phyloP scores from a whole-genome alignment of 2,113 vertebrate genomes.

The Stigmatopora nigra region DNA sequence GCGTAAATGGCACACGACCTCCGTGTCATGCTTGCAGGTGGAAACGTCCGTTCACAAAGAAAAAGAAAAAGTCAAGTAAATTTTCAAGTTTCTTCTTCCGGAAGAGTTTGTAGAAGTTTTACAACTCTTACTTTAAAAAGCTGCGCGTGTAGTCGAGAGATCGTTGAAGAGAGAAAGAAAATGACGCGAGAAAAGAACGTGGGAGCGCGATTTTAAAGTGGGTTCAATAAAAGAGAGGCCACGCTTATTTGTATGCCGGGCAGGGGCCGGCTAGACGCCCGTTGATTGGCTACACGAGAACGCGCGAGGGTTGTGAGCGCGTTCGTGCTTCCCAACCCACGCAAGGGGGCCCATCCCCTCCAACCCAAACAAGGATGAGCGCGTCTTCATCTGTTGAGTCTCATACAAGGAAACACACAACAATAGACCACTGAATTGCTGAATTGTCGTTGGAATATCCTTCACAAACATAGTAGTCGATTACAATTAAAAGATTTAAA shows the following conservation, averaged over 20 bases:
- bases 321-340: background rate
- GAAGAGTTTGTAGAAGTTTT: background rate
- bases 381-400: background rate
- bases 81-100: background rate
- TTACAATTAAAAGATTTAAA: too few relatives aligned
- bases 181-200: background rate
- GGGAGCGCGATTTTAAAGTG: background rate
- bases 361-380: background rate
- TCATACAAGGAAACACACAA: background rate
- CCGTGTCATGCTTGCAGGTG: slow-evolving; percentile 57
- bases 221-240: slow-evolving; percentile 1
- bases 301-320: background rate
- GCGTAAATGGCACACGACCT: slow-evolving; percentile 52
- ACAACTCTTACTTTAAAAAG: background rate
- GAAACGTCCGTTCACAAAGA: background rate
- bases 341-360: background rate
- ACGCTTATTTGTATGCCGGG: slow-evolving; percentile 3
- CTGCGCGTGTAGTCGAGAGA: background rate
- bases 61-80: background rate
- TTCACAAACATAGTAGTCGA: background rate
- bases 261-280: background rate
- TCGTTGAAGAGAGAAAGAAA: background rate
- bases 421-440: background rate
- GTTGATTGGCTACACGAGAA: slow-evolving; percentile 1
- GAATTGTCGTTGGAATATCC: background rate